phyloP scores from a whole-genome alignment of 2,797 vertebrate species.

The Lutjanus argentimaculatus region DNA sequence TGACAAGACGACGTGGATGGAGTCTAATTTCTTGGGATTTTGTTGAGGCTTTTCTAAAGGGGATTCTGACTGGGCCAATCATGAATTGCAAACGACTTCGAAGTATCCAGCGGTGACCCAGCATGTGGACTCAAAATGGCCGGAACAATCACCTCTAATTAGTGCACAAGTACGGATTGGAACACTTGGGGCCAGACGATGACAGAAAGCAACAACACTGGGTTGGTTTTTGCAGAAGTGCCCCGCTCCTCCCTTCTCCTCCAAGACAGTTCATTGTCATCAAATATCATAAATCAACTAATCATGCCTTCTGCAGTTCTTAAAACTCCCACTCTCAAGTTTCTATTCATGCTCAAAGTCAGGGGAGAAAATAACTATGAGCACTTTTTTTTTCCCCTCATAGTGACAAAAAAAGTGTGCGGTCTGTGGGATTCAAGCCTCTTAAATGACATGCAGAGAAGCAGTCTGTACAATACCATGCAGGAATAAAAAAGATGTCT shows the following conservation, averaged over 20 bases:
- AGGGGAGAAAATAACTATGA: conserved; percentile 41
- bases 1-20: conserved; percentile 49
- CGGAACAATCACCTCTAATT: conserved; percentile 68
- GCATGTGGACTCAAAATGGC: conserved; percentile 55
- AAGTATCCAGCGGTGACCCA: conserved; percentile 58
- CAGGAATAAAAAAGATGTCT: conserved; percentile 82
- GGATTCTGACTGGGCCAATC: conserved; percentile 55
- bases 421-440: conserved; percentile 69
- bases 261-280: conserved; percentile 81
- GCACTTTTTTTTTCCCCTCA: conserved; percentile 44
- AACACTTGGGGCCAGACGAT: conserved; percentile 44
- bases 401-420: conserved; percentile 61
- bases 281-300: conserved; percentile 51
- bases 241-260: conserved; percentile 64
- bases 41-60: conserved; percentile 45
- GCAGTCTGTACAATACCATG: conserved; percentile 83
- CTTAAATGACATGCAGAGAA: conserved; percentile 81
- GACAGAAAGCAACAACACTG: conserved; percentile 6
- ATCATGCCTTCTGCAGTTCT: conserved; percentile 77
- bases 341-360: conserved; percentile 76
- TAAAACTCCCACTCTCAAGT: conserved; percentile 65
- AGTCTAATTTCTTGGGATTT: conserved; percentile 48
- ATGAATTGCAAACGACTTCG: conserved; percentile 45
- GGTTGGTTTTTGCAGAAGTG: conserved; percentile 6
- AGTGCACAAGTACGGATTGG: conserved; percentile 44